Conservation (phyloP, 2,113 vertebrate species). For the Bolborhynchus lineola region DNA sequence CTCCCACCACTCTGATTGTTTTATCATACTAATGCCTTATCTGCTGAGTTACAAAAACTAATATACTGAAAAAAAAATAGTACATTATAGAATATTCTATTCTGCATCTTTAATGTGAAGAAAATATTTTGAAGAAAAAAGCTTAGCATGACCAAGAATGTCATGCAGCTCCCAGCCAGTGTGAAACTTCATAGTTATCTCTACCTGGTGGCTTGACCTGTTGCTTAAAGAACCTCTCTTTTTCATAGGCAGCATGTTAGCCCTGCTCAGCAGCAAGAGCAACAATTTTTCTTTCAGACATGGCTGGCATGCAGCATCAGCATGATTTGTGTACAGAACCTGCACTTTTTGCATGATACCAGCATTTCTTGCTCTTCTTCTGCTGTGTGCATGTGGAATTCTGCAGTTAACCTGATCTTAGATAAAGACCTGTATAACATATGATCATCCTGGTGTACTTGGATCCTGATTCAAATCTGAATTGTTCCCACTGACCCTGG, state of each 20-base stretch:
- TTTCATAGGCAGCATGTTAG: not conserved
- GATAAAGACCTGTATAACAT: not conserved
- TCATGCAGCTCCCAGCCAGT: not conserved
- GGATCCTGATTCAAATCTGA: not conserved
- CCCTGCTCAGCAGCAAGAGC: not conserved
- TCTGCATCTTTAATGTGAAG: not conserved
- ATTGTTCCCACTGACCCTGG: not conserved
- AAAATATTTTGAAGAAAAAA: not conserved
- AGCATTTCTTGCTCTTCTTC: not conserved
- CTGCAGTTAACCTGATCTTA: not conserved
- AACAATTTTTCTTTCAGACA: not conserved
- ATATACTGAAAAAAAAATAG: not conserved
- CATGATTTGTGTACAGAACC: not conserved
- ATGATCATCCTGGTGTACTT: not conserved
- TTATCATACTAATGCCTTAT: not conserved
- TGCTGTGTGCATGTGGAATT: not conserved
- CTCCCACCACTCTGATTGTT: not conserved
- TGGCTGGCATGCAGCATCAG: fast-evolving
- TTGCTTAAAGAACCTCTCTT: not conserved
- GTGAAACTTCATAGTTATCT: not conserved
- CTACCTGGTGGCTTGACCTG: not conserved
- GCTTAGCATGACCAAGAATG: not conserved
- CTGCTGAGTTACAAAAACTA: not conserved
- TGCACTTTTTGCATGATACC: not conserved
- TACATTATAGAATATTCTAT: not conserved